phyloP scores from a whole-genome alignment of 1,140 invertebrate genomes.

The Anagrus nilaparvatae region DNA sequence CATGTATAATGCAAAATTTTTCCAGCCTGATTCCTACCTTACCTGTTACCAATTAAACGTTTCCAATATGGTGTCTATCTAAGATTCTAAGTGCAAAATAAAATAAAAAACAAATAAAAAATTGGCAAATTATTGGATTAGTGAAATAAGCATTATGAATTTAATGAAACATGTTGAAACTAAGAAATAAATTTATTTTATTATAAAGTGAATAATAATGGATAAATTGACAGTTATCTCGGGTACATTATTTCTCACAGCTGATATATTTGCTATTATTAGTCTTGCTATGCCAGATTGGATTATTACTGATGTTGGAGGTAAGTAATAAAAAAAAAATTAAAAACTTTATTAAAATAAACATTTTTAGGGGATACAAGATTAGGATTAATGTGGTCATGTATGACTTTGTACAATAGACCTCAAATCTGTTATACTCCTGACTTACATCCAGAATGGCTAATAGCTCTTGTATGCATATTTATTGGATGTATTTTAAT shows the following conservation, averaged over 20 bases:
- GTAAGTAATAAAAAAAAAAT: conserved; percentile 43
- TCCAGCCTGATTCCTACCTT: too few relatives aligned
- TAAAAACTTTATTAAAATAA: conserved; percentile 5
- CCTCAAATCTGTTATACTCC: conserved; percentile 81
- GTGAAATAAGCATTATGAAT: too few relatives aligned
- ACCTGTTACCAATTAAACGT: too few relatives aligned
- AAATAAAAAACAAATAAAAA: too few relatives aligned
- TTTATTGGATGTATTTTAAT: conserved; percentile 88
- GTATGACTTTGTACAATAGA: conserved; percentile 83
- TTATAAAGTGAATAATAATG: conserved; percentile 47
- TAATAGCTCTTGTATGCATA: conserved; percentile 81
- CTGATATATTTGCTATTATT: conserved; percentile 87
- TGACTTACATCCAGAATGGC: conserved; percentile 80
- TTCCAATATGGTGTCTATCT: too few relatives aligned
- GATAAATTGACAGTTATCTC: conserved; percentile 89
- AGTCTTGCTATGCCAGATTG: conserved; percentile 91
- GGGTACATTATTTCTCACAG: conserved; percentile 80
- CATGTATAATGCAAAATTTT: too few relatives aligned
- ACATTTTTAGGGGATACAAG: conserved; percentile 64
- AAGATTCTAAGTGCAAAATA: too few relatives aligned
- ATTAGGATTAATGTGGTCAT: conserved; percentile 87
- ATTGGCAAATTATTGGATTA: background rate
- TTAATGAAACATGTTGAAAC: background rate
- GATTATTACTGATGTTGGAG: conserved; percentile 91
- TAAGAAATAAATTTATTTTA: background rate